Evolutionary conservation across 1,140 invertebrate species (phyloP).

Genomic region (Meloidogyne hapla): DNA sequence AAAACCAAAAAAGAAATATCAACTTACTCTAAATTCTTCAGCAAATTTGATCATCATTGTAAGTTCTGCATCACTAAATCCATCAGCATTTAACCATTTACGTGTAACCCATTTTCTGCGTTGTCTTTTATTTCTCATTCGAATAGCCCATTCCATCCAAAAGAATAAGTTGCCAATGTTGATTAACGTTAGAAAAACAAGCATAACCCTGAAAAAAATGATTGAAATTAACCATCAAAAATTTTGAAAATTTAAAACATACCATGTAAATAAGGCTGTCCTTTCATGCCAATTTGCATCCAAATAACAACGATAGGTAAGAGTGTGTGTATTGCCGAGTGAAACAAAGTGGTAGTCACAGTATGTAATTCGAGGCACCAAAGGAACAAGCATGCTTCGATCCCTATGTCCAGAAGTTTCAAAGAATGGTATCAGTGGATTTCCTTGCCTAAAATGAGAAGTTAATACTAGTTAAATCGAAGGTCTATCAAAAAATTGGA

Average conservation of each 20-base stretch:
- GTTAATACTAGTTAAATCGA: neutral
- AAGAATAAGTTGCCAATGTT: conserved; percentile 33
- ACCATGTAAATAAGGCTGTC: conserved; percentile 37
- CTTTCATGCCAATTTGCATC: conserved; percentile 41
- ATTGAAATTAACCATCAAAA: neutral
- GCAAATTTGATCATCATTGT: conserved; percentile 30
- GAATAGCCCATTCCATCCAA: conserved; percentile 34
- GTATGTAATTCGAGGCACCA: conserved; percentile 34
- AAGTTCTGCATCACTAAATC: conserved; percentile 28
- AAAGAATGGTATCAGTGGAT: conserved; percentile 29
- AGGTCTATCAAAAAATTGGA: no score
- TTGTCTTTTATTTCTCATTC: conserved; percentile 29
- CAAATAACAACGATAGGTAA: conserved; percentile 38
- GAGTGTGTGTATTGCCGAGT: conserved; percentile 24
- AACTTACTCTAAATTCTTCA: conserved; percentile 11
- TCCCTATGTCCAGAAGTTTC: conserved; percentile 5
- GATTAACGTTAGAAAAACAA: conserved; percentile 32
- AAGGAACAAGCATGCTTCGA: conserved; percentile 17
- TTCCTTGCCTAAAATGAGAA: conserved; percentile 27
- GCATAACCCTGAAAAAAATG: conserved; percentile 34
- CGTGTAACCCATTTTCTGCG: conserved; percentile 30
- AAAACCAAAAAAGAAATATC: no score
- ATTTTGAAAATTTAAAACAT: conserved; percentile 3
- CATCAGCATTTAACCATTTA: conserved; percentile 36
- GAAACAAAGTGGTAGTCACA: conserved; percentile 40